Evolutionary conservation across 2,113 vertebrate genomes (phyloP).

Genomic region (Pan paniscus): DNA sequence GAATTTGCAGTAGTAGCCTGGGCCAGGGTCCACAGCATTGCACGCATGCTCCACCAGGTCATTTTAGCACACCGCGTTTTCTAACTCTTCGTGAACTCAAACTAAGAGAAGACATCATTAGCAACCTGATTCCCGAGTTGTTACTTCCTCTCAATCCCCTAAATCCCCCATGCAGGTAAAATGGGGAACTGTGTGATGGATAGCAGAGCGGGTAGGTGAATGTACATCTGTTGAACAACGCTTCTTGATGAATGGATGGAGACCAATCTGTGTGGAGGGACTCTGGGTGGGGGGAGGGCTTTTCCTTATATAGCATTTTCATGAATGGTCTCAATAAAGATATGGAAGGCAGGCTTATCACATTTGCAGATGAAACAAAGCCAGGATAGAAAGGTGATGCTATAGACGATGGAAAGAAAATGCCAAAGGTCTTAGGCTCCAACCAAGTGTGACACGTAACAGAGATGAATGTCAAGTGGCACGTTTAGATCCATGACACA

Average conservation of each 20-base stretch:
- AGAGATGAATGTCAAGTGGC: background rate
- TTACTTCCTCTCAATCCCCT: background rate
- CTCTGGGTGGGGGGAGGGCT: background rate
- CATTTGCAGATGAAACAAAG: background rate
- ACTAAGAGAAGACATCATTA: background rate
- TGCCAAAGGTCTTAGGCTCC: background rate
- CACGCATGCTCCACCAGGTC: constrained; percentile 83
- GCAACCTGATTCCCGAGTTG: background rate
- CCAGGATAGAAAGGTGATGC: background rate
- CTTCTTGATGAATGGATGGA: background rate
- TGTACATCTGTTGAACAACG: rapidly evolving
- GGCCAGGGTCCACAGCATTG: constrained; percentile 81
- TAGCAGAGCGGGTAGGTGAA: background rate
- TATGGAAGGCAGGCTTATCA: background rate
- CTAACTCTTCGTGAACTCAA: background rate
- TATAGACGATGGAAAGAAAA: background rate
- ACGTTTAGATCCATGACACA: background rate
- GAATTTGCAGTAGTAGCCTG: constrained; percentile 83
- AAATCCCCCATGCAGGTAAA: background rate
- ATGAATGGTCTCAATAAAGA: background rate
- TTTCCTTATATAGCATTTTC: background rate
- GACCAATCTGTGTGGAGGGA: rapidly evolving
- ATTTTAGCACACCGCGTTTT: constrained; percentile 80
- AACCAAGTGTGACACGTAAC: rapidly evolving
- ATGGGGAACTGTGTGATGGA: background rate